Percentiles rank a stretch among this genome's conserved stretches.
Evolutionary conservation across 2,797 vertebrate species (phyloP).

Genomic region (Pangasius macronema): DNA sequence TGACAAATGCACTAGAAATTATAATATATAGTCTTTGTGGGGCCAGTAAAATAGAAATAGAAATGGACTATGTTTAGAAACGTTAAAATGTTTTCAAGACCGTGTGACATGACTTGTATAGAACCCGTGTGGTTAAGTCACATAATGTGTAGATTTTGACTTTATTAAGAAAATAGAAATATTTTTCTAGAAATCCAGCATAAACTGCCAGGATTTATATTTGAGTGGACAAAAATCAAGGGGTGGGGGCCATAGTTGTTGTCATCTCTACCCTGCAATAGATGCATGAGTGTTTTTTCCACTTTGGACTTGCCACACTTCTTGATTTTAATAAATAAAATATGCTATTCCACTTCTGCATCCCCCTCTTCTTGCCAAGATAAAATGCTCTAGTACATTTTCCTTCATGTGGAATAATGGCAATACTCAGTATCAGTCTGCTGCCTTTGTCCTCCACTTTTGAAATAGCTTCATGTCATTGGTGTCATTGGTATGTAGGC

Average conservation of each 20-base stretch:
- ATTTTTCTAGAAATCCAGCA: not conserved
- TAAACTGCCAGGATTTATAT: not conserved
- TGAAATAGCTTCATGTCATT: constrained; percentile 16
- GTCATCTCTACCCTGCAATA: constrained; percentile 41
- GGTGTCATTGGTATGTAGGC: constrained; percentile 21
- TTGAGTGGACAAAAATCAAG: not conserved
- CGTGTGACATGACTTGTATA: no score
- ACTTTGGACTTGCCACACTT: constrained; percentile 51
- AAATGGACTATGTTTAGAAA: no score
- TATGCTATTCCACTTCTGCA: constrained; percentile 43
- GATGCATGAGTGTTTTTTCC: constrained; percentile 42
- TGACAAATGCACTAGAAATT: not conserved
- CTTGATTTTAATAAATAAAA: constrained; percentile 58
- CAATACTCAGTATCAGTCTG: constrained; percentile 44
- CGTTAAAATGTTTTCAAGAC: no score
- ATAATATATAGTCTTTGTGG: not conserved
- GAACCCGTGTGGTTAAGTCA: no score
- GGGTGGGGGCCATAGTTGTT: not conserved
- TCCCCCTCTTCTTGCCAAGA: constrained; percentile 29
- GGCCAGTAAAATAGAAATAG: not conserved
- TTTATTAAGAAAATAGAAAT: not conserved
- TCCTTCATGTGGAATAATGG: constrained; percentile 64
- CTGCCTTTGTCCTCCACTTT: constrained; percentile 36
- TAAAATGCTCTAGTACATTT: constrained; percentile 53
- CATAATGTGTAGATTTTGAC: not conserved